Evolutionary conservation across 2,113 vertebrate genomes (phyloP), one percentile per base, ranked within the genome.

Genomic region (Heterotilapia buettikoferi): DNA sequence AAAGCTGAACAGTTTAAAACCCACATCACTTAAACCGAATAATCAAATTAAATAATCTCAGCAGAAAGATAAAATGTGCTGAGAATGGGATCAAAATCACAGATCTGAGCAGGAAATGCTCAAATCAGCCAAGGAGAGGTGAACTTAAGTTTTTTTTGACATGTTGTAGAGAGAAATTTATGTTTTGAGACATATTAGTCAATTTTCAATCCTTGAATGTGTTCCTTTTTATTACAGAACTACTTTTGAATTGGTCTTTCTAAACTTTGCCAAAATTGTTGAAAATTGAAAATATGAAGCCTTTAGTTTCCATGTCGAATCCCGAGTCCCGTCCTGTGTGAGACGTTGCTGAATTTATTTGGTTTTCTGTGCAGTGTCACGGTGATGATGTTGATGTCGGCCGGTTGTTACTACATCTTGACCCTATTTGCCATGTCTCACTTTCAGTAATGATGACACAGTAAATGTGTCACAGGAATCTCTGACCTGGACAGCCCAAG

Each of bases 401-500:
- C 68, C 40, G 2, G 80, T 31, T 36, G 68, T 68, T 86, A 80
- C 85, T 88, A 86, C 33, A n/a, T 11, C 56, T 11, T 33, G 43
- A 47, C 59, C 36, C 18, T 80, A 81, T 86, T 19, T 71, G 81
- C 88, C 16, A 80, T 8, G 11, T 91, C n/a, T 89, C 80, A 21
- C 59, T 81, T 84, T 89, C 73, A 56, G 54, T 4, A 76, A 59
- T 43, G 91, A 91, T 89, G 89, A 92, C 86, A 84, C 82, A 26
- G 84, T 66, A 52, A 24, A 73, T 84, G 78, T 71, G 53, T 84
- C 45, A 29, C 47, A 5, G 83, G 68, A 40, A 40, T 81, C 59
- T 83, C 71, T 91, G 87, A 86, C 81, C 83, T 36, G 84, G 43
- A n/a, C 21, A 7, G n/a, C 80, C 6, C 18, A 5, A 81, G 19